Percentiles rank a stretch among this genome's conserved stretches.
Evolutionary conservation across 2,888 invertebrate genomes (phyloP).

Genomic region (Cephus runcator): DNA sequence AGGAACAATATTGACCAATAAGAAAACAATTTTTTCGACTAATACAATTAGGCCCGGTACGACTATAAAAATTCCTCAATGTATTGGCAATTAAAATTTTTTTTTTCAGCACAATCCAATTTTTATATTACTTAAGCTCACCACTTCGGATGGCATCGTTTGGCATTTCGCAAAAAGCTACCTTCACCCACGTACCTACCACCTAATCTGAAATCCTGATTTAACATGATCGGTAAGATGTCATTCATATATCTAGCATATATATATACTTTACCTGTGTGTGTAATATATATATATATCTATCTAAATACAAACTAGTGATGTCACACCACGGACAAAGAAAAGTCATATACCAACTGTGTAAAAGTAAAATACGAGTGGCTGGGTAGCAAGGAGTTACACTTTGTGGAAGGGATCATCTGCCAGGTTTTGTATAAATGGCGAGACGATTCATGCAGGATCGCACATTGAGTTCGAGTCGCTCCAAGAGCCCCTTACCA

Average conservation of each 20-base stretch:
- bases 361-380: not conserved
- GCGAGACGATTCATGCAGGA: constrained; percentile 43
- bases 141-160: constrained; percentile 16
- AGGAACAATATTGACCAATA: not conserved
- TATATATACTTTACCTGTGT: too few relatives aligned
- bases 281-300: too few relatives aligned
- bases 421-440: constrained; percentile 60
- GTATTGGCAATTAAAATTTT: not conserved
- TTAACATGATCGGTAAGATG: not conserved
- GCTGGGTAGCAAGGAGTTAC: not conserved
- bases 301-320: not conserved
- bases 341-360: not conserved
- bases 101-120: not conserved
- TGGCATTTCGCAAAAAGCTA: constrained; percentile 39
- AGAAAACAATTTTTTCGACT: not conserved
- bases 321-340: not conserved
- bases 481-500: constrained; percentile 47
- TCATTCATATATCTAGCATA: too few relatives aligned
- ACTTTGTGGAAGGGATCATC: constrained; percentile 52
- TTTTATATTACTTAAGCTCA: not conserved
- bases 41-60: not conserved
- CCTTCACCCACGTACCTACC: constrained; percentile 22
- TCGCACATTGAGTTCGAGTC: constrained; percentile 52
- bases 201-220: constrained; percentile 32
- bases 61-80: too few relatives aligned